Percentiles rank a stretch among this genome's conserved stretches.
Evolutionary conservation across 2,888 invertebrate genomes (phyloP).

Genomic region (Diarsia brunnea): DNA sequence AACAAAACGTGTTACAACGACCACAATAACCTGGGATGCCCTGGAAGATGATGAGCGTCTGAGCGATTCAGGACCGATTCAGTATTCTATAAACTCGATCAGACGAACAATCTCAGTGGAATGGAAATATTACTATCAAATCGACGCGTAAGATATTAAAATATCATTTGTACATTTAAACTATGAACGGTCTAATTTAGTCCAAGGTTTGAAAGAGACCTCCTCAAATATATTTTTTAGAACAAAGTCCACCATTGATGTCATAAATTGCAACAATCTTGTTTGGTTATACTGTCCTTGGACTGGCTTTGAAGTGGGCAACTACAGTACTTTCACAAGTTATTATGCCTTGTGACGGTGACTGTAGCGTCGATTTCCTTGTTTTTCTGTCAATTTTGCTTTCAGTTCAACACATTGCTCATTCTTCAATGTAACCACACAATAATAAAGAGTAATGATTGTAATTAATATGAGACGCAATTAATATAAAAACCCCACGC

Average conservation of each 20-base stretch:
- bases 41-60: too few relatives aligned
- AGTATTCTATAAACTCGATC: not conserved
- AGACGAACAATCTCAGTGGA: not conserved
- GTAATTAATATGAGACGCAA: not conserved
- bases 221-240: not conserved
- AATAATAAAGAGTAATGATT: not conserved
- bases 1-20: too few relatives aligned
- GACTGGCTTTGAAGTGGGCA: too few relatives aligned
- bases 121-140: not conserved
- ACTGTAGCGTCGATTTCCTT: too few relatives aligned
- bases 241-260: not conserved
- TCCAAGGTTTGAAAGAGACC: not conserved
- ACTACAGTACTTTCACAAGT: too few relatives aligned
- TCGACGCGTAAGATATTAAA: not conserved
- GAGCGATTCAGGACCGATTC: not conserved
- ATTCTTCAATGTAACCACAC: not conserved
- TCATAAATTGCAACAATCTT: not conserved
- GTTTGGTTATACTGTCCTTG: not conserved
- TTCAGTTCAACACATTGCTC: too few relatives aligned
- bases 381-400: too few relatives aligned
- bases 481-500: not conserved
- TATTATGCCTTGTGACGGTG: too few relatives aligned
- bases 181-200: not conserved
- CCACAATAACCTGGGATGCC: too few relatives aligned
- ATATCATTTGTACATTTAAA: not conserved